phyloP scores from a whole-genome alignment of 64 coral and sea anemone genomes.

The Porites australiensis region DNA sequence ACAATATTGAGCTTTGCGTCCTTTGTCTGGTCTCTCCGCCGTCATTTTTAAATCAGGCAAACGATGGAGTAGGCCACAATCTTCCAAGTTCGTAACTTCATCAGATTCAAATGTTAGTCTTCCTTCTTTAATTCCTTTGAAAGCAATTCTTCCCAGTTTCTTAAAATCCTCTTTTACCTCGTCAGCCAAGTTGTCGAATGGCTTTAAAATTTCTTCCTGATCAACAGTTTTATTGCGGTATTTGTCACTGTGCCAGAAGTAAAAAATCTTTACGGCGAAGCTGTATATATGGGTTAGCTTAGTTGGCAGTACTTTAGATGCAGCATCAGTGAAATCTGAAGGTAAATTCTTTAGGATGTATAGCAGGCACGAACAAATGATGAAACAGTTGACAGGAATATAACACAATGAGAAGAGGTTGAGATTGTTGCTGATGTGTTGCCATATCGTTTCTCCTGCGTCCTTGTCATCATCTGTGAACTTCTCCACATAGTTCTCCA shows the following conservation, averaged over 20 bases:
- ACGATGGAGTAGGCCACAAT: constrained; percentile 66
- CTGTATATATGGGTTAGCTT: constrained; percentile 37
- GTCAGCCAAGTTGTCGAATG: not conserved
- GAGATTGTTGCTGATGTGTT: constrained; percentile 8
- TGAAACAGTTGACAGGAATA: constrained; percentile 73
- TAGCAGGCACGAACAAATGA: constrained; percentile 46
- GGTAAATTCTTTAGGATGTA: not conserved
- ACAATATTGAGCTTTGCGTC: constrained; percentile 13
- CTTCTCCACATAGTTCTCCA: constrained; percentile 59
- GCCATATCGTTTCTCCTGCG: not conserved
- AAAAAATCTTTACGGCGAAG: not conserved
- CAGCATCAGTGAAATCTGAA: not conserved
- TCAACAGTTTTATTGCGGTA: not conserved
- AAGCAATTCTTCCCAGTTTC: constrained; percentile 34
- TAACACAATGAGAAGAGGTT: constrained; percentile 76
- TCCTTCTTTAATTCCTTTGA: constrained; percentile 24
- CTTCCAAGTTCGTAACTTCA: not conserved
- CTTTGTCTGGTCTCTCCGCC: not conserved
- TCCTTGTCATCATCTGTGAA: constrained; percentile 11
- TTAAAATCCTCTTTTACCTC: constrained; percentile 2
- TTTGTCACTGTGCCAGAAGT: not conserved
- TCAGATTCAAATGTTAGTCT: constrained; percentile 30
- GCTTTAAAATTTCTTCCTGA: not conserved
- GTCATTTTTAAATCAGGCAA: constrained; percentile 16
- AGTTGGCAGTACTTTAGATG: too few relatives aligned